These are phyloP conservation scores for Yoshiicerus persimilis DNA, from an alignment of 1,140 invertebrate species.

Conservation along the genomic window DNA sequence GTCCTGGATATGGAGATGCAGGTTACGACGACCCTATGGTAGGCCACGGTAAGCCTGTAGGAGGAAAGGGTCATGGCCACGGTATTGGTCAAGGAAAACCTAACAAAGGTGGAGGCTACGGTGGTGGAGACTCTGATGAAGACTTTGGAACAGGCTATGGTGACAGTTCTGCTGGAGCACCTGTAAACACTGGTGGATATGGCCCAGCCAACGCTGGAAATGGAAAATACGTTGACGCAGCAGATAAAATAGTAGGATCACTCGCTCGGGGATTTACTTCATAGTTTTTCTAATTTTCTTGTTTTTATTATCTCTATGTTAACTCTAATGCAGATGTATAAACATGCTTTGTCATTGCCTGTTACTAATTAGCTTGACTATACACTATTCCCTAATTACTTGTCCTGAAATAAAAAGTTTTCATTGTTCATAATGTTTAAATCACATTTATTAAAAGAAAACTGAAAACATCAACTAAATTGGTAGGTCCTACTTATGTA, in stretches of 20 bases:
- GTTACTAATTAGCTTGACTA: neutral
- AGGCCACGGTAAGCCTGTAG: neutral
- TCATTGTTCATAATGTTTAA: neutral
- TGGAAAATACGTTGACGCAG: neutral
- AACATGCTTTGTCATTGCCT: neutral
- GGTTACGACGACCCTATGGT: neutral
- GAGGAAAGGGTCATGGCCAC: neutral
- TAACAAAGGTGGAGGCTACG: neutral
- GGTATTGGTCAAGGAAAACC: no score
- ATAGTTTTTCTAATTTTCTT: neutral
- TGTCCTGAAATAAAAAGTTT: neutral
- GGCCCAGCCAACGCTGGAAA: neutral
- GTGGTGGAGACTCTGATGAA: neutral
- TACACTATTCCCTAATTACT: neutral
- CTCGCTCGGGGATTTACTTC: neutral
- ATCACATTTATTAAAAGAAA: slow-evolving; percentile 7
- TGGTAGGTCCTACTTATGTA: neutral
- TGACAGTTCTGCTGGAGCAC: neutral
- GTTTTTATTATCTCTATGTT: neutral
- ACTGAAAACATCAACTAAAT: slow-evolving; percentile 11
- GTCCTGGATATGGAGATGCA: neutral
- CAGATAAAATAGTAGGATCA: neutral
- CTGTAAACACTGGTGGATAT: neutral
- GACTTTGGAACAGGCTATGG: neutral
- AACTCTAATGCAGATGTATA: neutral